Evolutionary conservation across 53 echinoderm and acorn worm genomes (phyloP).

Genomic region (Temnopleurus reevesii): DNA sequence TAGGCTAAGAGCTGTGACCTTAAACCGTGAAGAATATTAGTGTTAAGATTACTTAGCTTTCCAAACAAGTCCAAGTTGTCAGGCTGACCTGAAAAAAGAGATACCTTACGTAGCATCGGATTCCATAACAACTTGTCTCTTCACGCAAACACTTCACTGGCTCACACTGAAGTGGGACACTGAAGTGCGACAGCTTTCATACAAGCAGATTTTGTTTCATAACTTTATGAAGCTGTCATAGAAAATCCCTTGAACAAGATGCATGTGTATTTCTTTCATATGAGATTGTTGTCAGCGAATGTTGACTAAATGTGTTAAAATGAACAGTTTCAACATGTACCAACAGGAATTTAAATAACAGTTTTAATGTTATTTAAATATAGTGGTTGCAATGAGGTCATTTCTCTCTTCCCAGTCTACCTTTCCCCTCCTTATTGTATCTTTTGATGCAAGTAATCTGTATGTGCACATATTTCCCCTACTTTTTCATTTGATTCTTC

Average conservation of each 20-base stretch:
- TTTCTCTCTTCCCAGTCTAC: neutral
- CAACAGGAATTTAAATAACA: neutral
- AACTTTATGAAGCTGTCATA: neutral
- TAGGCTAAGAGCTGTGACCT: conserved; percentile 22
- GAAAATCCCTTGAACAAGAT: neutral
- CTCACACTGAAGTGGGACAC: neutral
- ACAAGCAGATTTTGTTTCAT: neutral
- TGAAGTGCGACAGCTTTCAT: neutral
- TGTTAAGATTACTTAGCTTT: neutral
- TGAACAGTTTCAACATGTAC: neutral
- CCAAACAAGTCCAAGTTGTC: neutral
- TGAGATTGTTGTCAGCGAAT: neutral
- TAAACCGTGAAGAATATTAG: conserved; percentile 12
- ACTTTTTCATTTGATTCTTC: too few species aligned
- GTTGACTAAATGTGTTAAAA: too few species aligned
- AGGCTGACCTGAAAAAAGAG: conserved; percentile 15
- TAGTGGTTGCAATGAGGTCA: neutral
- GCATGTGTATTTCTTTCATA: neutral
- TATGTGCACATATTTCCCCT: too few species aligned
- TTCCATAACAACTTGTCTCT: neutral
- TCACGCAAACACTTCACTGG: neutral
- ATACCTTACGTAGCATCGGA: neutral
- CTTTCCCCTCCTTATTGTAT: neutral
- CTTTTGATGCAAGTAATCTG: too few species aligned
- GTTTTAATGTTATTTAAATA: neutral